phyloP scores from a whole-genome alignment of 2,888 invertebrate genomes.

The Eilema sororculum region DNA sequence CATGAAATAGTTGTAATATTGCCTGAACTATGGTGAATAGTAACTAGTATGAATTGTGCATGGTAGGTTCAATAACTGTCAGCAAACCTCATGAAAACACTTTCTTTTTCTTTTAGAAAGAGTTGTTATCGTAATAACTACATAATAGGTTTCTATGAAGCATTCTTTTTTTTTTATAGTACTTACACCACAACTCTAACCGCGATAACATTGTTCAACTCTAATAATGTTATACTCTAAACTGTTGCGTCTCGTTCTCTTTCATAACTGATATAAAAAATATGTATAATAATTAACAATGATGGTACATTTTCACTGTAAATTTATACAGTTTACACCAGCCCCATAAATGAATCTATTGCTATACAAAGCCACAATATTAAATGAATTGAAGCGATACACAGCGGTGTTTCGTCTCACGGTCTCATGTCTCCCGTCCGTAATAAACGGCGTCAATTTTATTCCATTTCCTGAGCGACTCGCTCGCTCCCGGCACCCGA shows the following conservation, averaged over 20 bases:
- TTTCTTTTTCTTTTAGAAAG: neutral
- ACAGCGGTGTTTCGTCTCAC: slow-evolving; percentile 44
- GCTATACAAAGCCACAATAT: slow-evolving; percentile 20
- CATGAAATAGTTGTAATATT: slow-evolving; percentile 25
- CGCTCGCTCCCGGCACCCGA: slow-evolving; percentile 25
- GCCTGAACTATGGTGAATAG: slow-evolving; percentile 2
- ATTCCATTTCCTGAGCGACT: slow-evolving; percentile 80
- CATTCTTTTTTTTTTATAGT: neutral
- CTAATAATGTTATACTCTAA: neutral
- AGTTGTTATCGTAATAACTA: neutral
- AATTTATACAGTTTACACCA: neutral
- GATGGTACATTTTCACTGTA: neutral
- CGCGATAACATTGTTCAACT: neutral
- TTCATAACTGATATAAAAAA: neutral
- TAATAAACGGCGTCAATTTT: slow-evolving; percentile 81
- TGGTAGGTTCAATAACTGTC: neutral
- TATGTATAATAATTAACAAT: neutral
- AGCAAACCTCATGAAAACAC: neutral
- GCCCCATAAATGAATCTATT: slow-evolving; percentile 6
- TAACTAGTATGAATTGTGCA: too few species aligned
- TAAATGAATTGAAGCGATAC: slow-evolving; percentile 22
- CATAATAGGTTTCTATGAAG: neutral
- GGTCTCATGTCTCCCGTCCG: slow-evolving; percentile 60
- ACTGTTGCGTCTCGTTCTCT: neutral
- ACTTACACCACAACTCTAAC: neutral